Conservation (phyloP, 2,888 invertebrate genomes). For the Amphimallon solstitiale region DNA sequence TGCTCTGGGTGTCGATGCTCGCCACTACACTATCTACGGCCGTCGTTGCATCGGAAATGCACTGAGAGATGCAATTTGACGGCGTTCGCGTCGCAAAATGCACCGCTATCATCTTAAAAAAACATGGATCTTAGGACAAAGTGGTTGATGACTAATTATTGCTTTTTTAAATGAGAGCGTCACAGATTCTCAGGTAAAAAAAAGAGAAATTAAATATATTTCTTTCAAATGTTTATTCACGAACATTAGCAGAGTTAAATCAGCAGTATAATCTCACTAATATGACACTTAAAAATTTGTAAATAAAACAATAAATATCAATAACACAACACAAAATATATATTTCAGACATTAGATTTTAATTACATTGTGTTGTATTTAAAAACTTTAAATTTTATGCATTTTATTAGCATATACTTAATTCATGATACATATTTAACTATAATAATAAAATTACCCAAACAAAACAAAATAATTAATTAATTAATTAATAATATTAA, state of each 20-base stretch:
- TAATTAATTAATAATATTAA: too few species aligned
- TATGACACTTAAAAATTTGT: too few species aligned
- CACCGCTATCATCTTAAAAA: constrained; percentile 43
- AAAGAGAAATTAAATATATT: not conserved
- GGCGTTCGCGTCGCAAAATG: constrained; percentile 37
- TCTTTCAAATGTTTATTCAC: not conserved
- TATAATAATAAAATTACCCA: too few species aligned
- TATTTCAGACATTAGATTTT: too few species aligned
- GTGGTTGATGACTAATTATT: constrained; percentile 35
- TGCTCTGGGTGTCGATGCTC: constrained; percentile 44
- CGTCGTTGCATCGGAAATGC: constrained; percentile 19
- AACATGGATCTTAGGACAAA: constrained; percentile 44
- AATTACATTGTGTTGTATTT: too few species aligned
- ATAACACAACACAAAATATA: too few species aligned
- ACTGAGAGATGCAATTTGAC: constrained; percentile 20
- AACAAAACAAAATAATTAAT: too few species aligned
- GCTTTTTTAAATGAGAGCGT: constrained; percentile 47
- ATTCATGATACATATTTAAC: too few species aligned
- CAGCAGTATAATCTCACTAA: too few species aligned
- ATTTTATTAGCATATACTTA: too few species aligned
- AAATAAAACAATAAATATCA: too few species aligned
- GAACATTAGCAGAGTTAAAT: not conserved
- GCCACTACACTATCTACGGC: not conserved
- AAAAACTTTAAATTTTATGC: too few species aligned
- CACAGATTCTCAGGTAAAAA: constrained; percentile 47